Evolutionary conservation across 2,797 vertebrate genomes (phyloP).

Genomic region (Glossophaga mutica): DNA sequence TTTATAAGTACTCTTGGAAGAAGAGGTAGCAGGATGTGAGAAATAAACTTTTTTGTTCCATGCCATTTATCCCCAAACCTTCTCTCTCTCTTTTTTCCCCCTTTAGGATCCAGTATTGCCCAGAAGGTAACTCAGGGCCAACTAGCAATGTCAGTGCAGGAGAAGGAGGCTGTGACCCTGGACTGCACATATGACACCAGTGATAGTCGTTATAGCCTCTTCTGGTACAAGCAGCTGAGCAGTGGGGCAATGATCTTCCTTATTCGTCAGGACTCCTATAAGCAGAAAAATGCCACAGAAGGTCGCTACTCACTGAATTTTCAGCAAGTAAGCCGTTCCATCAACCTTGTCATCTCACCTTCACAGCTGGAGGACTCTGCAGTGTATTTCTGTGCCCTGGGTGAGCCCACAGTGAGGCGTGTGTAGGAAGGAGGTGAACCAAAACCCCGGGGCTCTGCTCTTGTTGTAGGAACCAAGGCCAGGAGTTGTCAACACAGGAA

Average conservation of each 20-base stretch:
- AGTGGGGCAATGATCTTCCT: neutral
- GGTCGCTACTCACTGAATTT: conserved; percentile 23
- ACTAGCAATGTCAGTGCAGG: neutral
- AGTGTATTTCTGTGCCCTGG: conserved; percentile 51
- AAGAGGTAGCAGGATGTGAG: neutral
- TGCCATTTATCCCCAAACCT: neutral
- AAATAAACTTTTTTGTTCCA: neutral
- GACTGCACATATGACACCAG: conserved; percentile 29
- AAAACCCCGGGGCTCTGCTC: neutral
- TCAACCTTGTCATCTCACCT: conserved; percentile 13
- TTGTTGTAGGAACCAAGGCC: neutral
- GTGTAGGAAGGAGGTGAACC: neutral
- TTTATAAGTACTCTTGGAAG: neutral
- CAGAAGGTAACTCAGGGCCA: conserved; percentile 29
- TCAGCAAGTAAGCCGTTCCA: neutral
- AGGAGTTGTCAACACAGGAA: neutral
- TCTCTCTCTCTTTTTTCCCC: neutral
- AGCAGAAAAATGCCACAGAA: neutral
- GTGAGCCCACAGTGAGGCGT: neutral
- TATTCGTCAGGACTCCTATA: neutral
- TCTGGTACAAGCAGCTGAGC: conserved; percentile 55
- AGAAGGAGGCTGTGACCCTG: conserved; percentile 25
- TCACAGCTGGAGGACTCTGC: conserved; percentile 31
- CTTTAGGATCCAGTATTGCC: neutral
- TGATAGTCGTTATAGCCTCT: rapidly evolving